Evolutionary conservation across 2,888 invertebrate species (phyloP).

Genomic region (Drosophila percnosoma): DNA sequence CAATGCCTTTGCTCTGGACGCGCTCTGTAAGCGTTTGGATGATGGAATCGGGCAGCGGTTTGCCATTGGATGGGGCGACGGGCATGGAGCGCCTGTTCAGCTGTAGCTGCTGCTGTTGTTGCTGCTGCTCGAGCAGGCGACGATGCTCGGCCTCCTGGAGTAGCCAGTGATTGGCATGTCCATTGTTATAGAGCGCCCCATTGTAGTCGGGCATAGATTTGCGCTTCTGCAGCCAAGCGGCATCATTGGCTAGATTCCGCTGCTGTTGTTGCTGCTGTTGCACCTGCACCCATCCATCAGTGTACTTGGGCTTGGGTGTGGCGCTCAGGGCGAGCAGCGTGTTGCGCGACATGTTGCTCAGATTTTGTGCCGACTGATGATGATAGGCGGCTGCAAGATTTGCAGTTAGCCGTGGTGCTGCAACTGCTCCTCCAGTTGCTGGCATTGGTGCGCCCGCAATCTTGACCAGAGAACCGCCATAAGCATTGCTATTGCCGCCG

Average conservation of each 20-base stretch:
- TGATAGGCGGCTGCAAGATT: slow-evolving; percentile 63
- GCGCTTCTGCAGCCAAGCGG: slow-evolving; percentile 86
- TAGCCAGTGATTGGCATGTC: slow-evolving; percentile 93
- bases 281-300: slow-evolving; percentile 85
- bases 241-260: slow-evolving; percentile 75
- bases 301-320: slow-evolving; percentile 91
- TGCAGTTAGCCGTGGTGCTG: slow-evolving; percentile 56
- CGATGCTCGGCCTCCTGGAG: slow-evolving; percentile 96
- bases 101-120: slow-evolving; percentile 52
- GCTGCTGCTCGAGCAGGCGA: slow-evolving; percentile 86
- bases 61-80: slow-evolving; percentile 84
- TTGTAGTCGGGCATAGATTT: slow-evolving; percentile 86
- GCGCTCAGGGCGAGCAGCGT: slow-evolving; percentile 90
- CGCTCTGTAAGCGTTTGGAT: slow-evolving; percentile 90
- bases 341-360: slow-evolving; percentile 88
- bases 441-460: slow-evolving; percentile 69
- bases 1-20: slow-evolving; percentile 87
- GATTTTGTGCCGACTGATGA: slow-evolving; percentile 80
- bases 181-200: slow-evolving; percentile 85
- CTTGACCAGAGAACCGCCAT: slow-evolving; percentile 80
- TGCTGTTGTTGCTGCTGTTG: slow-evolving; percentile 78
- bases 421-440: slow-evolving; percentile 37
- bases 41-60: slow-evolving; percentile 89
- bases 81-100: slow-evolving; percentile 65
- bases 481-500: slow-evolving; percentile 40